Percentiles rank a stretch among this genome's conserved stretches.
Evolutionary conservation across 2,113 vertebrate genomes (phyloP).

Genomic region (Corythaixoides concolor): DNA sequence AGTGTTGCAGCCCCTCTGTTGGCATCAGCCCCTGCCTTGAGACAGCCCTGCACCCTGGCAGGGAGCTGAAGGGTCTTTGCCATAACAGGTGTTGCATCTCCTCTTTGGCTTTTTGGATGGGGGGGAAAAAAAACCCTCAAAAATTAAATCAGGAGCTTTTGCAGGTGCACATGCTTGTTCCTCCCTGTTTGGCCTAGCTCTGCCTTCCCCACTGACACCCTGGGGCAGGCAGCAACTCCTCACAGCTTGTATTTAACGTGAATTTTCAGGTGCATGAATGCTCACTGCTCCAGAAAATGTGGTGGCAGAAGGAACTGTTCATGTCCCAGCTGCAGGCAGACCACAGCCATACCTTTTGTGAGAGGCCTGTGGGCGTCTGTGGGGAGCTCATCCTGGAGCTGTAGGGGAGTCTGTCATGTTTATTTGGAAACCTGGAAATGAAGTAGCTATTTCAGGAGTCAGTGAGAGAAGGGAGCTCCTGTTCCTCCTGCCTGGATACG

Average conservation of each 20-base stretch:
- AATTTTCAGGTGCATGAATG: background rate
- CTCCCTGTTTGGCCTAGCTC: background rate
- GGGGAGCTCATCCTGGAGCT: background rate
- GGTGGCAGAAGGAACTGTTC: background rate
- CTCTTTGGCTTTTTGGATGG: too few species aligned
- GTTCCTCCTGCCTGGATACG: background rate
- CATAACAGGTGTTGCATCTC: background rate
- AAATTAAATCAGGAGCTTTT: background rate
- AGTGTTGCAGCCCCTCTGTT: background rate
- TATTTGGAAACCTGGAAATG: background rate
- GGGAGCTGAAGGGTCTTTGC: background rate
- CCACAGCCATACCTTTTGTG: accelerated
- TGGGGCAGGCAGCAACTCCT: background rate
- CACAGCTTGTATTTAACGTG: background rate
- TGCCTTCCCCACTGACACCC: background rate
- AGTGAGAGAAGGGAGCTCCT: background rate
- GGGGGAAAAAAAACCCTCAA: accelerated
- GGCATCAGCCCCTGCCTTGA: background rate
- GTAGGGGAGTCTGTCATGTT: accelerated
- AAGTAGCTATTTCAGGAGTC: too few species aligned
- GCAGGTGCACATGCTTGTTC: background rate
- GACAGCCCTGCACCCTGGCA: too few species aligned
- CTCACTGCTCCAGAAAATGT: background rate
- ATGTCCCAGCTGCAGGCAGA: background rate
- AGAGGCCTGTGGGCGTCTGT: too few species aligned